Evolutionary conservation across 2,797 vertebrate genomes (phyloP), one percentile per base, ranked within the genome.

Genomic region (Phoxinus dragarum): DNA sequence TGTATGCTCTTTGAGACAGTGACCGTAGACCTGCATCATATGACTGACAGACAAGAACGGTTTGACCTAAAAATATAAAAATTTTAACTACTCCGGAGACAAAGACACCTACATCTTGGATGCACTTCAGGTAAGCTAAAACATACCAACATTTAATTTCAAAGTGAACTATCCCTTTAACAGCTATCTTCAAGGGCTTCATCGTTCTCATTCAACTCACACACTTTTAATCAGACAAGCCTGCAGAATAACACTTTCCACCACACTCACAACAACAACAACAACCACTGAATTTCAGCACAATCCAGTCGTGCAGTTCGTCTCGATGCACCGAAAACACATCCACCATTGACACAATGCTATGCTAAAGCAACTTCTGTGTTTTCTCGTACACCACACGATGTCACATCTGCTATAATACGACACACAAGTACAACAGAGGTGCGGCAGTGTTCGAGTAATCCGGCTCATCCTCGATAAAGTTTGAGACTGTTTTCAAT

Each of bases 401-500:
- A 89, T 89, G 78, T 87, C 87, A 77, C 90, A 88, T 92, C 91
- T 90, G 78, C 91, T 88, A 84, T 87, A 47, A 84, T 87, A 47
- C 88, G 85, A 91, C 90, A 85, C 71, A 64, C 77, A 80, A 82
- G 86, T 87, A 91, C 91, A 87, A 90, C 86, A 87, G 90, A 88
- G 89, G 75, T 86, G 82, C 85, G 92, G 91, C 90, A 91, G 92
- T 84, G 88, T 90, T 92, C 91, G 92, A 90, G 90, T 92, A 92
- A 92, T 92, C 90, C 89, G 92, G 93, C 93, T 92, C 90, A 90
- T 91, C 91, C 92, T 94, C 93, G 93, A 94, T 95, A 94, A 94
- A 95, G 94, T 93, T 94, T 92, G 92, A 94, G 95, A 96, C 95
- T 96, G 95, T 96, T 93, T 95, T 93, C 94, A 92, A 94, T 95